phyloP scores from a whole-genome alignment of 2,888 invertebrate species.

The Thymelicus acteon region DNA sequence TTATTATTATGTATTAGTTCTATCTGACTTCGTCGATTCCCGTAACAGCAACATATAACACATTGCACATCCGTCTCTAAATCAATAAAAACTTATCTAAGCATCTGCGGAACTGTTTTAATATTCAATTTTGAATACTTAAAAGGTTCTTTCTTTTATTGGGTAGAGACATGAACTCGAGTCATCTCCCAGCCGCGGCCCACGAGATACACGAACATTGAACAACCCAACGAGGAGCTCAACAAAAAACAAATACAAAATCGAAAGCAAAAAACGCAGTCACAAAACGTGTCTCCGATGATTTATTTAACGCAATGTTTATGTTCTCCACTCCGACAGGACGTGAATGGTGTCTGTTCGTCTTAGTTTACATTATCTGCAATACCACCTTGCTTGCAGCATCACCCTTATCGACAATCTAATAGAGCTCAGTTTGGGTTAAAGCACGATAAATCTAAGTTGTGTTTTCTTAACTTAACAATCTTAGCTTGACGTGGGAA shows the following conservation, averaged over 20 bases:
- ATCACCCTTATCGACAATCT: constrained; percentile 33
- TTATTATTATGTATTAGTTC: too few species aligned
- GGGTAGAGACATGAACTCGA: background rate
- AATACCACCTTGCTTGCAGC: constrained; percentile 41
- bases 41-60: too few species aligned
- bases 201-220: background rate
- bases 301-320: constrained; percentile 80
- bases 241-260: constrained; percentile 40
- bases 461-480: constrained; percentile 50
- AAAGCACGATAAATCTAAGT: constrained; percentile 26
- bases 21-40: too few species aligned
- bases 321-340: constrained; percentile 62
- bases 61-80: too few species aligned
- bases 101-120: too few species aligned
- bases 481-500: constrained; percentile 47
- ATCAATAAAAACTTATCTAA: too few species aligned
- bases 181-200: background rate
- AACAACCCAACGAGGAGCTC: constrained; percentile 24
- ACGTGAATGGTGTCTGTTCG: constrained; percentile 66
- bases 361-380: constrained; percentile 64
- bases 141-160: background rate
- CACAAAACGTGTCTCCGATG: constrained; percentile 72
- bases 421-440: constrained; percentile 50
- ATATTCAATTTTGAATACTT: background rate
- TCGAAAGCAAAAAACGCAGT: constrained; percentile 45